Evolutionary conservation across 2,113 vertebrate species (phyloP), one percentile per base, ranked within the genome.

Genomic region (Perognathus longimembris): DNA sequence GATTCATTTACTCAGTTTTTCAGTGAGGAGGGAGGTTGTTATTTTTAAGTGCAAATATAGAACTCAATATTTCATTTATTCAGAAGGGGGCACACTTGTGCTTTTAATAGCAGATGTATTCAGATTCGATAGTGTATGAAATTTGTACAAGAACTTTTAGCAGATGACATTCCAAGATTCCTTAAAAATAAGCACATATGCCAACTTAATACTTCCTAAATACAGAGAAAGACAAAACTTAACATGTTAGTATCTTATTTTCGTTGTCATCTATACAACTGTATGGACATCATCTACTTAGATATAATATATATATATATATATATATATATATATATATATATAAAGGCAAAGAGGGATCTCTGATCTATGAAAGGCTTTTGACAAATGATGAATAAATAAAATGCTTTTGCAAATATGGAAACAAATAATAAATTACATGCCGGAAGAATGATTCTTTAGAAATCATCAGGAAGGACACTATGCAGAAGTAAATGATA

Each of bases 61-160:
- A 24, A 70, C 92, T 95, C 94, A 96, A 74, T 97, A 96, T 95
- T 96, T 91, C 69, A 70, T 96, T 97, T 97, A 96, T 97, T 97
- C 97, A 97, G 97, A 97, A 97, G 97, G 95, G 97, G 96, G 96
- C 95, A 95, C 82, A 94, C 95, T 96, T 97, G 97, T 97, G 91
- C 97, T 96, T 95, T 94, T 97, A 89, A 95, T 96, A 96, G 83
- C 85, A 95, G 71, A 96, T 89, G 40, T 88, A 96, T 95, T 97
- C 93, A 87, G 61, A 96, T 89, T 75, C 78, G 18, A 73, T 94
- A 75, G 63, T 86, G 40, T 89, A 32, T 76, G 17, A 69, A 75
- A 88, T 92, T 69, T 74, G 89, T 36, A 83, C 28, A 83, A 75
- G 94, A 76, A 78, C 38, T 88, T 93, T 92, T 84, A 89, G 34